Evolutionary conservation across 2,113 vertebrate genomes (phyloP), one percentile per base, ranked within the genome.

Genomic region (Chlorocebus sabaeus): DNA sequence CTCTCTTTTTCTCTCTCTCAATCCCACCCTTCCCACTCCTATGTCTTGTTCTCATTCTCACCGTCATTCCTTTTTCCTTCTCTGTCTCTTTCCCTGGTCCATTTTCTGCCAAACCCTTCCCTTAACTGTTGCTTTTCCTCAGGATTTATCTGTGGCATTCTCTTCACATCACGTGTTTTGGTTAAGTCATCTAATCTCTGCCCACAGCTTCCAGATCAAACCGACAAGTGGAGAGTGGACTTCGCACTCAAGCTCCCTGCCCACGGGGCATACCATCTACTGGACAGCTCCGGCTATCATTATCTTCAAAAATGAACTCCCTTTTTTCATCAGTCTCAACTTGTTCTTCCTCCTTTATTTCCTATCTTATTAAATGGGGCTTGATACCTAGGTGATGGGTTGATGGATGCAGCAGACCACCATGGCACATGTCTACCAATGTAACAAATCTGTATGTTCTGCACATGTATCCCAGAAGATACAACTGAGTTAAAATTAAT

Each of bases 1-100:
- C n/a, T 40, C 32, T 5, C 12, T 16, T 43, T 10, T 30, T 3
- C 3, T 25, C 8, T 30, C 10, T 27, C 16, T 61, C 20, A 30
- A 1, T 32, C 12, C 2, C 32, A 40, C 10, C 2, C 23, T 27
- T 4, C 6, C 2, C 1, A 8, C 8, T 11, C 27, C 9, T 14
- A 0, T 4, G 3, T 11, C 2, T 38, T 25, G 7, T 32, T 43
- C 20, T 32, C 8, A 1, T 40, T 52, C 22, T 78, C 23, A n/a
- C 40, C 18, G 27, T 64, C 57, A 20, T 40, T n/a, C 22, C n/a
- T 52, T 40, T 8, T 52, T 38, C 16, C 64, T 61, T 72, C 57
- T 23, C 17, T 8, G 5, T 32, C 64, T 95, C n/a, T 61, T 20
- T 84, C 23, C 38, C 23, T 25, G 5, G 12, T 80, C 64, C 50